Conservation (phyloP, 2,797 vertebrate species). For the Euphonia xanthogaster region DNA sequence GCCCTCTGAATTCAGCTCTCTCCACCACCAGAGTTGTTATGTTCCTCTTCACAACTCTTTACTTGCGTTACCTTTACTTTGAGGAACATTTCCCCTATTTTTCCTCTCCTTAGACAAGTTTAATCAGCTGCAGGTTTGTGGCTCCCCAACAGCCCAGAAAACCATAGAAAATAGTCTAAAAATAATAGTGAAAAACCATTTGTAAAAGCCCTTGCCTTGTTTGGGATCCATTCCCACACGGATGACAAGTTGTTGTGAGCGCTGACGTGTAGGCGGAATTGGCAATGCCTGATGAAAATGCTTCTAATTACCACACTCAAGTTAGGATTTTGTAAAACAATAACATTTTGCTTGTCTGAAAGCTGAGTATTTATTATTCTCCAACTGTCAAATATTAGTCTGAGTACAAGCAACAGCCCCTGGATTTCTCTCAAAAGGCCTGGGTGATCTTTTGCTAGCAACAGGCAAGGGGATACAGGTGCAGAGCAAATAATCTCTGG, state of each 20-base stretch:
- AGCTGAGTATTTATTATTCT: slow-evolving; percentile 31
- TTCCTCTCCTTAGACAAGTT: neutral
- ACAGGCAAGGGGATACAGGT: neutral
- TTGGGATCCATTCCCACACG: neutral
- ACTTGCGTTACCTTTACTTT: neutral
- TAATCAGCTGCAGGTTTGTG: neutral
- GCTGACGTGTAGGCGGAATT: slow-evolving; percentile 34
- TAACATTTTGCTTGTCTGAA: slow-evolving; percentile 52
- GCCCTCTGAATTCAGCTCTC: neutral
- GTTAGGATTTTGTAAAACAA: slow-evolving; percentile 47
- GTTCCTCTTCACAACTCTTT: neutral
- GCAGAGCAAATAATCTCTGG: neutral
- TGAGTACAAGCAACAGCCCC: neutral
- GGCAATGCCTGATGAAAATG: slow-evolving; percentile 41
- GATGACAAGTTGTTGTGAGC: slow-evolving; percentile 1
- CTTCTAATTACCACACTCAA: slow-evolving; percentile 40
- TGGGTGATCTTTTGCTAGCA: neutral
- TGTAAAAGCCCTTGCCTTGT: neutral
- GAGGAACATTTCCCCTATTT: neutral
- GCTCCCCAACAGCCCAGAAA: neutral
- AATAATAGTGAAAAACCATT: neutral
- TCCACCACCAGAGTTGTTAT: neutral
- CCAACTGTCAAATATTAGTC: slow-evolving; percentile 20
- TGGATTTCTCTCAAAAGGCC: neutral
- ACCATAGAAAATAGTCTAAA: neutral